Evolutionary conservation across 2,888 invertebrate genomes (phyloP), one percentile per base, ranked within the genome.

Genomic region (Hydroisotoma schaefferi): DNA sequence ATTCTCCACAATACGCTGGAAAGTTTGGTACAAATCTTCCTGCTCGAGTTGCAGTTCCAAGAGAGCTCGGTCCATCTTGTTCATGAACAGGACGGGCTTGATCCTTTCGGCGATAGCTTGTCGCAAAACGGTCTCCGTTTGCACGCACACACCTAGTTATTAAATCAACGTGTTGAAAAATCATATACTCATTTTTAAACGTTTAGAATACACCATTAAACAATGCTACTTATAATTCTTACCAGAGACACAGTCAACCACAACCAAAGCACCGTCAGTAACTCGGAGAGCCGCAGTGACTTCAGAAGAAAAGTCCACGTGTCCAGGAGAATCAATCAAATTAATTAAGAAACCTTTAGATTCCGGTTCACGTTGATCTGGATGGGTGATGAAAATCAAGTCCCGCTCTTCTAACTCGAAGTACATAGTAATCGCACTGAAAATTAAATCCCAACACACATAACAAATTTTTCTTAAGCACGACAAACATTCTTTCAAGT

Each of bases 41-140:
- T 90, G 86, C 65, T 93, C 97, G 74, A 98, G 81, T 78, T 99
- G 98, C 76, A 99, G 82, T 80, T 99, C 99, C 38, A 99, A 83
- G 63, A 99, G 84, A 73, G 99, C 99, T 74, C 99, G 90, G 83
- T 99, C 99, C 98, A 99, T 98, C 82, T 99, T 99, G 90, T 99
- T 99, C 98, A 99, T 98, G 88, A 99, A 99, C 75, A 99, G 83
- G 73, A 99, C 93, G 59, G 99, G 99, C 87, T 97, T 98, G 76
- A 99, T 99, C 77, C 99, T 90, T 82, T 99, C 99, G 67, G 95
- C 94, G 76, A 99, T 99, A 67, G 99, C 99, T 80, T 99, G 99
- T 82, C 99, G 92, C 75, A 99, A 83, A 62, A 99, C 99, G 75
- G 99, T 98, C 81, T 99, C 99, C 37, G 99, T 99, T 81, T 99